Evolutionary conservation across 2,113 vertebrate species (phyloP), one percentile per base, ranked within the genome.

Genomic region (Lanius collurio): DNA sequence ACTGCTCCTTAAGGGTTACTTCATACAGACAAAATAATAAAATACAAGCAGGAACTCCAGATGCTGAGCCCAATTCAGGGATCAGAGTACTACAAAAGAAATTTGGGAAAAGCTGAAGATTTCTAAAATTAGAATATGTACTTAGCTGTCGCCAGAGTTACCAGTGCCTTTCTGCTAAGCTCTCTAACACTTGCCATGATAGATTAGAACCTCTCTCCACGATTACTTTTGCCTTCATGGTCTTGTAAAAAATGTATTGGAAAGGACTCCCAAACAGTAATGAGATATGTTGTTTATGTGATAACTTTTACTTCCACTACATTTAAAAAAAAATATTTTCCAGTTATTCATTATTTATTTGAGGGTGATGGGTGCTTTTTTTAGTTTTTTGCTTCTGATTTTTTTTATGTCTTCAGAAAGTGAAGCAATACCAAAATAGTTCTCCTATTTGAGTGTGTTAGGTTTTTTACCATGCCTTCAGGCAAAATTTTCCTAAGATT

Each of bases 401-500:
- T 75, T 63, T 71, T 79, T 77, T 19, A 30, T 73, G 2, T 37
- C 9, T 75, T 35, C 37, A 69, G 49, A 33, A 82, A 46, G 31
- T 12, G 35, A 93, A 93, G 37, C 28, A 83, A 53, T 83, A 87
- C 39, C 47, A 46, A 91, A 87, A 33, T 63, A 26, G 73, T 81
- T 94, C 52, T 79, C 50, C 35, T 44, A 11, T 84, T 93, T 91
- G 35, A 84, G 21, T 42, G n/a, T 59, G 27, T 60, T 56, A 71
- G 22, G 1, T 16, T 85, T 90, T 80, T 94, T 84, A 78, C 75
- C 82, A 57, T 44, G 44, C 84, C 89, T 96, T 42, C 84, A 93
- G 92, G 92, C 74, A 89, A 77, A 93, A 84, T 89, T 94, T 95
- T 91, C 69, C 44, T 77, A 80, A 92, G 79, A 89, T 26, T 80